Base-by-base conservation (phyloP, 2,797 vertebrate genomes). In the Lophius americanus region DNA sequence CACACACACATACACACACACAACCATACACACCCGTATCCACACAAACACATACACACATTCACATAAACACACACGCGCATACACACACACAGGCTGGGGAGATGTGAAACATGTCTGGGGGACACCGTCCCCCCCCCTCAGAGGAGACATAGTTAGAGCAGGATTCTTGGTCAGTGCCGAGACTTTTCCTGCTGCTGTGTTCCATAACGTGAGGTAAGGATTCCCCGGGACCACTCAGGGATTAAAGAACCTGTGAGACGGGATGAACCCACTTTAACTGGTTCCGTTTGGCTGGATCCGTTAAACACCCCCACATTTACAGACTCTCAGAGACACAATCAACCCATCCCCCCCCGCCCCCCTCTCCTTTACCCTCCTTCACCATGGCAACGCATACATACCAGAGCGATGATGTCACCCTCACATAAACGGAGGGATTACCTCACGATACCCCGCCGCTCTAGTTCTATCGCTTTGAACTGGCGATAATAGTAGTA, bases 401-500 rank as follows among this genome's bases (percentile, higher is more conserved):
- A 92, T 91, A 84, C 89, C 89, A 90, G 53, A 61, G 14, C 4
- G 1, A 88, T 92, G 91, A 93, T 88, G 90, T 93, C 92, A 93
- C 73, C 81, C 54, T 64, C 55, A 46, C 60, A 12, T 60, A 76
- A 73, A 42, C 73, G 61, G 68, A 81, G 56, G 54, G 78, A 90
- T 91, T 82, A 92, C 85, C 64, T 91, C 92, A 92, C 84, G 23
- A 23, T 23, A 23, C 69, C 71, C 74, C 57, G 4, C 12, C 43
- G 3, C 41, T 10, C 7, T 44, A 4, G 4, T 7, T 38, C 37
- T 38, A 4, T 38, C 37, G 9, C 4, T 44, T 44, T 44, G 12
- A 10, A 44, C 43, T 44, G 43, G 23, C 23, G 23, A 1, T 23
- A 23, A 23, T 23, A 23, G 23, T 23, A 23, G 23, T 23, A 23